Evolutionary conservation across 2,888 invertebrate genomes (phyloP).

Genomic region (Brenthis hecate): DNA sequence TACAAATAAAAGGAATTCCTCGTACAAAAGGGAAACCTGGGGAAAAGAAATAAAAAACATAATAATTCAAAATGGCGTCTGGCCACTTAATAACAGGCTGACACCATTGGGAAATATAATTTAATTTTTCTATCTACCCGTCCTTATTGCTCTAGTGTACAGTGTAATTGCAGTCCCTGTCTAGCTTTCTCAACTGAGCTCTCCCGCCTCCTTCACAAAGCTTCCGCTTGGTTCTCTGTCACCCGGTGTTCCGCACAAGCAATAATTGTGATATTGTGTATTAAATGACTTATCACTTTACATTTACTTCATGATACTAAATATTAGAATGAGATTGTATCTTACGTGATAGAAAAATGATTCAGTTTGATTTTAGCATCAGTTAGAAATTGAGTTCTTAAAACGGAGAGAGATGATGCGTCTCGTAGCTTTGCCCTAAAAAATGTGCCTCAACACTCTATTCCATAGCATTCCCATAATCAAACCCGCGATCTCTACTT

Average conservation of each 20-base stretch:
- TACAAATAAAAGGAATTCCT: slow-evolving; percentile 76
- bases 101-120: slow-evolving; percentile 83
- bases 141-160: slow-evolving; percentile 52
- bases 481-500: too few species aligned
- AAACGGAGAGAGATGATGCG: too few species aligned
- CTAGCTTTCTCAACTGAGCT: slow-evolving; percentile 59
- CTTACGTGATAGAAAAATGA: too few species aligned
- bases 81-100: slow-evolving; percentile 83
- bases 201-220: slow-evolving; percentile 55
- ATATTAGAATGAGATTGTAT: too few species aligned
- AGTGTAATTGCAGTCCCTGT: slow-evolving; percentile 54
- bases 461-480: too few species aligned
- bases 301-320: too few species aligned
- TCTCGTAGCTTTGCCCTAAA: too few species aligned
- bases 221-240: slow-evolving; percentile 68
- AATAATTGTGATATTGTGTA: slow-evolving; percentile 80
- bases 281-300: slow-evolving; percentile 72
- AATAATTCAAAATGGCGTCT: slow-evolving; percentile 83
- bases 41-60: slow-evolving; percentile 76
- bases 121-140: slow-evolving; percentile 76
- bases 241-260: slow-evolving; percentile 75
- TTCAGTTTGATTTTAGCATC: too few species aligned
- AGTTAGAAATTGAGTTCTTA: too few species aligned
- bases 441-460: too few species aligned
- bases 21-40: slow-evolving; percentile 73